Conservation (phyloP, 2,888 invertebrate genomes). For the Dorcus parallelipipedus region DNA sequence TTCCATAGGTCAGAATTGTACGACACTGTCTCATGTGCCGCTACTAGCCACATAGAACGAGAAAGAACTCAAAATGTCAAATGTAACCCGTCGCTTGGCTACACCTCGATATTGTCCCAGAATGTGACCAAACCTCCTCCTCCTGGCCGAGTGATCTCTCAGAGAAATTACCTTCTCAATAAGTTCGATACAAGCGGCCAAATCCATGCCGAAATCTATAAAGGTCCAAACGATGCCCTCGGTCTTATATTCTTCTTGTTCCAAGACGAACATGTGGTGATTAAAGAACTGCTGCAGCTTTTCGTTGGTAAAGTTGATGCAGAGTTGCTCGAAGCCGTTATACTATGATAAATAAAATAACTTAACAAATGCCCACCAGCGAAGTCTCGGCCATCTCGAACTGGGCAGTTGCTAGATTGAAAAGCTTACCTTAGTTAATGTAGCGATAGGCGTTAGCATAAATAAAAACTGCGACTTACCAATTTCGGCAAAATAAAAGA, state of each 20-base stretch:
- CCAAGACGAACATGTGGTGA: slow-evolving; percentile 97
- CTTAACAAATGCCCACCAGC: not conserved
- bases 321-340: slow-evolving; percentile 97
- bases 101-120: not conserved
- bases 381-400: not conserved
- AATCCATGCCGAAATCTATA: slow-evolving; percentile 97
- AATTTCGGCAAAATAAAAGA: too few relatives aligned
- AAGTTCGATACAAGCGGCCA: slow-evolving; percentile 92
- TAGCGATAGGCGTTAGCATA: too few relatives aligned
- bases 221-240: slow-evolving; percentile 95
- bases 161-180: slow-evolving; percentile 80
- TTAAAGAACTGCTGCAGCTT: slow-evolving; percentile 98
- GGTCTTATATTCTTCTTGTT: slow-evolving; percentile 93
- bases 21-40: not conserved
- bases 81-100: too few relatives aligned
- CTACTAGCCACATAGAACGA: not conserved
- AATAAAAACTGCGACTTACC: too few relatives aligned
- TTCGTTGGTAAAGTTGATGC: slow-evolving; percentile 98
- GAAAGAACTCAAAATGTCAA: not conserved
- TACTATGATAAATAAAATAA: slow-evolving; percentile 51
- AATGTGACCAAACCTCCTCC: not conserved
- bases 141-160: not conserved
- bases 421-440: not conserved
- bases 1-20: not conserved
- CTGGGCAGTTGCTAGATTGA: slow-evolving; percentile 1